Base-by-base conservation (phyloP, 2,888 invertebrate genomes). In the Hyles lineata region DNA sequence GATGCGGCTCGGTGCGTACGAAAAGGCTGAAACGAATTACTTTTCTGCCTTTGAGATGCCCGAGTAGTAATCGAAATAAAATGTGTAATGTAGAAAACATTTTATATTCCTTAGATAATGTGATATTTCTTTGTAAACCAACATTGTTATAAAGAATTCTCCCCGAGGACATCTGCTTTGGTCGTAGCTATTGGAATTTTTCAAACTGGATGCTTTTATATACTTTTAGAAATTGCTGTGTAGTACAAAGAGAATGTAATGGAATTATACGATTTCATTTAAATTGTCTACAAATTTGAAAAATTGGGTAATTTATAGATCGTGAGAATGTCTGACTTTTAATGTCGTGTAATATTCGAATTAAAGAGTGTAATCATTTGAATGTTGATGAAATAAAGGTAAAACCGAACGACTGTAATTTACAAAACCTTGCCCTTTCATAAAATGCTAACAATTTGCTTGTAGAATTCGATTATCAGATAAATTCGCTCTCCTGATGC, bases 21-120 rank as follows among this genome's bases (percentile, higher is more conserved):
- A 17, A 17, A 19, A 19, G 5, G 19, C 15, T 5, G 52, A 17
- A 52, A 19, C 19, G 5, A 52, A 52, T 4, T 52, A 52, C 6
- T 52, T 52, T 19, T 52, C 17, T 52, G 17, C 52, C 52, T 52
- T 52, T 52, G 4, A 52, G 19, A 19, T 52, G 52, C 15, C 52
- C 19, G 4, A 17, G 5, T 19, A 52, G 52, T 52, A 0, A 19
- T 52, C 19, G 52, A 52, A 17, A 17, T 17, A 52, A 63, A 63
- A 35, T 63, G 35, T 63, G n/a, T 35, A 63, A 19, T 9, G 62
- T 63, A 63, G 21, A 11, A 63, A 63, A 35, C 15, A 67, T 67
- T 67, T 67, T 23, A 23, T 23, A 67, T 67, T 17, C 11, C 23
- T 0, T 43, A 21, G 67, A 43, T 67, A 23, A 63, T 25, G 29